Evolutionary conservation across 2,888 invertebrate genomes (phyloP), one percentile per base, ranked within the genome.

Genomic region (Tuberolachnus salignus): DNA sequence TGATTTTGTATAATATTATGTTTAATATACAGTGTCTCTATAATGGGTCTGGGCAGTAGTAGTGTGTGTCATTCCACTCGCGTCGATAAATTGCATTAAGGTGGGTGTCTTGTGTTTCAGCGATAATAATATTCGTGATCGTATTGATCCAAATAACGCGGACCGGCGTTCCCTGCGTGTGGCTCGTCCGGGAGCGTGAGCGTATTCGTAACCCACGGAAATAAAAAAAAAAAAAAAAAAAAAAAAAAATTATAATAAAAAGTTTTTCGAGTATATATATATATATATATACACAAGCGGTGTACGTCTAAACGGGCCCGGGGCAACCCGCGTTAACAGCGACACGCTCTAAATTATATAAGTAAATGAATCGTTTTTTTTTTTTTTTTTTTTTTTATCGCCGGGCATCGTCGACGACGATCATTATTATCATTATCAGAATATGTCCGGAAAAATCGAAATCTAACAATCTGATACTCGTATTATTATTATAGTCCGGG

Each of bases 41-140:
- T n/a, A 53, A 3, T 19, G 19, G 44, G 6, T 44, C 44, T n/a
- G n/a, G n/a, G n/a, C n/a, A n/a, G n/a, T n/a, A n/a, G 3, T 26
- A 23, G 3, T 21, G 67, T 69, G 34, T 78, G 67, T 59, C 67
- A 69, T 59, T 69, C 59, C 67, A 69, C 78, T 78, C 78, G n/a
- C 8, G 23, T 6, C 49, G 26, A 49, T 19, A 78, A 66, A 67
- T 78, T 51, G 10, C 49, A 67, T 69, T 75, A 49, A 75, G 49
- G 16, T 21, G 34, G 49, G 16, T 21, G 34, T 49, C 67, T 67
- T 67, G 67, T 78, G 78, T 78, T 78, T 78, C 51, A 61, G 42
- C 10, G 26, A 59, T 51, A 21, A 26, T 73, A n/a, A 46, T 34
- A 59, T 51, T 78, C 78, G 78, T 78, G 78, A 78, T 69, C 69